These are phyloP conservation scores for Deilephila porcellus DNA, from an alignment of 2,888 invertebrate species.

Conservation along the genomic window DNA sequence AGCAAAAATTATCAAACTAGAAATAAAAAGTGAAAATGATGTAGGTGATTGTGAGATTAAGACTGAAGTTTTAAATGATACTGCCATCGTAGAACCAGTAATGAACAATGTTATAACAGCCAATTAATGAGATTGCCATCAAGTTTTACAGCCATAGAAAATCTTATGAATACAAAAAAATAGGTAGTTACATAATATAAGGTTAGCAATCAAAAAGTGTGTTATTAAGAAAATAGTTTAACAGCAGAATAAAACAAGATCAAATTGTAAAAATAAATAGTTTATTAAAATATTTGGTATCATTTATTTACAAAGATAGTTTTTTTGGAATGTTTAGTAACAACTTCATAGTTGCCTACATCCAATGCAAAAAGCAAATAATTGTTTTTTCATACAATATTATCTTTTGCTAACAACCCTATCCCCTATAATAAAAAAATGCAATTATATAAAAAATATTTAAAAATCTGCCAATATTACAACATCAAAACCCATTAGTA, in stretches of 20 bases:
- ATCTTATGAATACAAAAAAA: neutral
- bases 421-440: too few relatives aligned
- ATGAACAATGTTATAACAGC: slow-evolving; percentile 34
- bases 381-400: neutral
- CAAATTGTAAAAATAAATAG: neutral
- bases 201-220: neutral
- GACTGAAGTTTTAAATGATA: slow-evolving; percentile 36
- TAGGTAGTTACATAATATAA: neutral
- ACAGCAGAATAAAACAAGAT: neutral
- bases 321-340: neutral
- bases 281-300: slow-evolving; percentile 12
- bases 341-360: neutral
- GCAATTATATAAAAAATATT: too few relatives aligned
- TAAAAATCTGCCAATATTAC: too few relatives aligned
- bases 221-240: neutral
- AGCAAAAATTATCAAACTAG: slow-evolving; percentile 66
- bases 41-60: slow-evolving; percentile 33
- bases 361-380: neutral
- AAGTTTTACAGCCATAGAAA: too few relatives aligned
- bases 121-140: slow-evolving; percentile 28
- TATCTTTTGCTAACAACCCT: too few relatives aligned
- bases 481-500: too few relatives aligned
- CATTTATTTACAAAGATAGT: neutral
- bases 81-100: slow-evolving; percentile 33
- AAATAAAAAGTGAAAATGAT: slow-evolving; percentile 37